Conservation (phyloP, 1,140 invertebrate species). For the Conus ventricosus region DNA sequence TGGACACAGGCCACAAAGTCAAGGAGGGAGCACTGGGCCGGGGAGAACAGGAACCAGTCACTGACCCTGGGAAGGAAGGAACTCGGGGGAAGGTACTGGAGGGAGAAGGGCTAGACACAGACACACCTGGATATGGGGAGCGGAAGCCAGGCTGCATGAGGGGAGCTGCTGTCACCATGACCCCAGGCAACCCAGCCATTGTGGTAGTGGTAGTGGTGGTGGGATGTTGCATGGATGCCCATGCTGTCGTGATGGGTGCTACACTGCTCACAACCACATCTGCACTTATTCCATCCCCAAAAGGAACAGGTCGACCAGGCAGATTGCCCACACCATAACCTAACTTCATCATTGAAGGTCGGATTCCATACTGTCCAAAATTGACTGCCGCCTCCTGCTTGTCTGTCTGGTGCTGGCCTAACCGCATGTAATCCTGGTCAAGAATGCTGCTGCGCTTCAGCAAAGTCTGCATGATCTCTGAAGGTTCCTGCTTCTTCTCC, state of each 20-base stretch:
- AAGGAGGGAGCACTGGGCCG: background rate
- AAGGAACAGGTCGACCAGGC: background rate
- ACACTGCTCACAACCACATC: background rate
- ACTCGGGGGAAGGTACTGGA: slow-evolving; percentile 6
- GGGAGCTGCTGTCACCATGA: slow-evolving; percentile 14
- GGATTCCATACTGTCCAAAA: background rate
- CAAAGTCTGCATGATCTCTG: slow-evolving; percentile 94
- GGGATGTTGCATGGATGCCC: slow-evolving; percentile 27
- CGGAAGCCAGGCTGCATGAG: background rate
- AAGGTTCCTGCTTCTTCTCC: slow-evolving; percentile 80
- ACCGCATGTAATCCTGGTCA: slow-evolving; percentile 94
- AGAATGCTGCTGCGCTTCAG: slow-evolving; percentile 90
- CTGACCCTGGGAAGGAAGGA: background rate
- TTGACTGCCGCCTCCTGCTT: slow-evolving; percentile 66
- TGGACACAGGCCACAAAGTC: background rate
- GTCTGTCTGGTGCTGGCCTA: slow-evolving; percentile 89
- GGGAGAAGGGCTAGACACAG: background rate
- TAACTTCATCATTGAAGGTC: slow-evolving; percentile 60
- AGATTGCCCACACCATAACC: background rate
- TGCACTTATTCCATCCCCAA: background rate
- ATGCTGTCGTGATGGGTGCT: slow-evolving; percentile 15
- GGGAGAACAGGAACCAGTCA: slow-evolving; percentile 16
- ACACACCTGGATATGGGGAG: background rate
- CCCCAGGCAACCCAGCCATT: background rate
- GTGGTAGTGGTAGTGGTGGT: slow-evolving; percentile 31